Conservation (phyloP, 2,888 invertebrate genomes). For the Aquatica leii region DNA sequence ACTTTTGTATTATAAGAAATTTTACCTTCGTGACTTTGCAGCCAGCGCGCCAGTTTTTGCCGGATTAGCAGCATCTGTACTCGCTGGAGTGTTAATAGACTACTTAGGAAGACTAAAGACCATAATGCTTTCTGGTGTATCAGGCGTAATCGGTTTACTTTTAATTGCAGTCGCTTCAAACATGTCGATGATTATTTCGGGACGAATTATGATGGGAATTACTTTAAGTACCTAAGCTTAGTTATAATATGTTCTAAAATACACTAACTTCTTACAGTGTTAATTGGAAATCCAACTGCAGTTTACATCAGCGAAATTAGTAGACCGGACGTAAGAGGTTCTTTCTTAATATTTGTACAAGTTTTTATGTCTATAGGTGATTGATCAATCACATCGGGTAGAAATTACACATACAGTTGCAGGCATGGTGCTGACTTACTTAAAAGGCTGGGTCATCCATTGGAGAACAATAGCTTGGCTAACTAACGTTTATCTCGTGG, state of each 20-base stretch:
- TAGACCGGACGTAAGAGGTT: too few relatives aligned
- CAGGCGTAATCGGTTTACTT: conserved; percentile 64
- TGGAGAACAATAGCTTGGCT: too few relatives aligned
- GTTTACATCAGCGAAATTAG: too few relatives aligned
- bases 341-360: too few relatives aligned
- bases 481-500: conserved; percentile 61
- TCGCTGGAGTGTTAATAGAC: conserved; percentile 67
- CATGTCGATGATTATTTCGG: conserved; percentile 62
- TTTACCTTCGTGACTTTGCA: too few relatives aligned
- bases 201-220: conserved; percentile 64
- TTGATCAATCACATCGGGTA: too few relatives aligned
- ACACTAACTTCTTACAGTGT: conserved; percentile 49
- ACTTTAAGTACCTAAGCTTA: conserved; percentile 58
- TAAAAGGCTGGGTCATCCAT: conserved; percentile 62
- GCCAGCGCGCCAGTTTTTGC: conserved; percentile 65
- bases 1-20: too few relatives aligned
- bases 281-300: conserved; percentile 66
- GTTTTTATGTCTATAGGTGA: neutral
- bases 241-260: neutral
- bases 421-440: conserved; percentile 61
- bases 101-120: conserved; percentile 64
- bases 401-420: neutral
- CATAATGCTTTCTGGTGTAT: conserved; percentile 64
- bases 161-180: conserved; percentile 62
- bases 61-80: conserved; percentile 63